phyloP scores from a whole-genome alignment of 2,888 invertebrate species.

The Drosophila cognata region DNA sequence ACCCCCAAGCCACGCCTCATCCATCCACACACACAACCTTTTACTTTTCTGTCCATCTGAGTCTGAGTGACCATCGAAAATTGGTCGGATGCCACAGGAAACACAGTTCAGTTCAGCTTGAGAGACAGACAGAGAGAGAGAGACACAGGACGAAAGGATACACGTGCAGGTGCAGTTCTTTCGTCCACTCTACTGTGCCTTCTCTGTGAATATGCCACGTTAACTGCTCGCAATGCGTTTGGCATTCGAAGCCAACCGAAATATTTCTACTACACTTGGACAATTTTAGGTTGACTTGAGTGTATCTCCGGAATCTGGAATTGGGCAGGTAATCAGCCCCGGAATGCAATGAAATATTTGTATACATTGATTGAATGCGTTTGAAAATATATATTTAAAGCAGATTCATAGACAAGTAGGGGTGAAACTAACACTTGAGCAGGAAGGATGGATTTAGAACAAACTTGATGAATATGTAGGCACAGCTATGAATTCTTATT shows the following conservation, averaged over 20 bases:
- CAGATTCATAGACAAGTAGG: no score
- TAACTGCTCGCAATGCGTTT: constrained; percentile 59
- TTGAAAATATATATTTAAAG: background rate
- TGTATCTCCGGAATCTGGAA: constrained; percentile 5
- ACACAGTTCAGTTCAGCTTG: background rate
- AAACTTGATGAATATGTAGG: no score
- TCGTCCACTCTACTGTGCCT: background rate
- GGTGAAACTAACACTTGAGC: no score
- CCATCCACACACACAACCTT: background rate
- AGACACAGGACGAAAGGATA: background rate
- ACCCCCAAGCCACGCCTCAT: background rate
- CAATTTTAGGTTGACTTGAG: constrained; percentile 6
- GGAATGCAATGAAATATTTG: constrained; percentile 6
- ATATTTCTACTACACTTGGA: constrained; percentile 16
- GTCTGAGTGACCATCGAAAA: constrained; percentile 29
- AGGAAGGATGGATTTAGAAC: no score
- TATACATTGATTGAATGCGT: background rate
- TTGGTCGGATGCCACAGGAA: constrained; percentile 50
- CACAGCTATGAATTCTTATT: background rate
- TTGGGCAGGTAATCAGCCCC: constrained; percentile 14
- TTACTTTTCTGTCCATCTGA: constrained; percentile 9
- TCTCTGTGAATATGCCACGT: constrained; percentile 28
- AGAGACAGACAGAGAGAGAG: background rate
- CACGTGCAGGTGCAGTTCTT: no score
- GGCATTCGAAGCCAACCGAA: constrained; percentile 49